Evolutionary conservation across 2,888 invertebrate genomes (phyloP).

Genomic region (Ophonus ardosiacus): DNA sequence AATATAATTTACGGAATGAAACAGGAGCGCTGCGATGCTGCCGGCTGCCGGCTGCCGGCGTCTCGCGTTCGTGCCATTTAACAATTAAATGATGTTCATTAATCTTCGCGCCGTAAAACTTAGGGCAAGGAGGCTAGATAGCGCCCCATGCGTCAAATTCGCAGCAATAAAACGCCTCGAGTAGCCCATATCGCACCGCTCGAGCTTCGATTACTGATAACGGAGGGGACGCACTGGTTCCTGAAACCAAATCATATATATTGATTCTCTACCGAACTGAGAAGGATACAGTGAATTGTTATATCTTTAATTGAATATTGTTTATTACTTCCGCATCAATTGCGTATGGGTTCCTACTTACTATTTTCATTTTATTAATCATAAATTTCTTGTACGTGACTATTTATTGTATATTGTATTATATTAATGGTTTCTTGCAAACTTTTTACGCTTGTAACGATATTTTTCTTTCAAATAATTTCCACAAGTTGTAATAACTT

Average conservation of each 20-base stretch:
- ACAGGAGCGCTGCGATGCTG: conserved; percentile 45
- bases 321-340: neutral
- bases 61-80: conserved; percentile 63
- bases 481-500: no score
- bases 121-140: neutral
- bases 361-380: no score
- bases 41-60: conserved; percentile 55
- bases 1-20: conserved; percentile 63
- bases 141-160: conserved; percentile 45
- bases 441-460: no score
- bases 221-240: neutral
- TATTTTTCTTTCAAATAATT: no score
- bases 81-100: conserved; percentile 64
- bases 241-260: conserved; percentile 5
- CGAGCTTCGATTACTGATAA: conserved; percentile 34
- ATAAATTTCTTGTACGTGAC: no score
- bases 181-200: conserved; percentile 17
- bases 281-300: neutral
- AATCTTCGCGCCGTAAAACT: conserved; percentile 56
- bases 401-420: no score
- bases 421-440: no score
- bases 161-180: conserved; percentile 29
- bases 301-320: conserved; percentile 10
- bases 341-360: no score
- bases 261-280: conserved; percentile 1